A percentile compares a stretch with the other conserved stretches of the same genome.
Evolutionary conservation across 2,888 invertebrate species (phyloP).

Genomic region (Crossocerus cetratus): DNA sequence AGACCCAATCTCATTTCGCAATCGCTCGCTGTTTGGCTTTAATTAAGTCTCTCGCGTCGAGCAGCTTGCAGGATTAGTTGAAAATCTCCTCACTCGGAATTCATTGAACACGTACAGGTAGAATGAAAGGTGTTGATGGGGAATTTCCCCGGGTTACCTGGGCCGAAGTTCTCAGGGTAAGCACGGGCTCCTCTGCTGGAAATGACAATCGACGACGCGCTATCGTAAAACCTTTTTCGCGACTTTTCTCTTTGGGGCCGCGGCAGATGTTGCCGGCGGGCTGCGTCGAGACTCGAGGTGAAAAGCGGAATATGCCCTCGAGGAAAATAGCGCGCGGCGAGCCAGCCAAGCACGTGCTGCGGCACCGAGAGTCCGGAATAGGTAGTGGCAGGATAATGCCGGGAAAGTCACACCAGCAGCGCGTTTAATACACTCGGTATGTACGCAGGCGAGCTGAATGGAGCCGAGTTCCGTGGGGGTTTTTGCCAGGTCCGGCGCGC

Average conservation of each 20-base stretch:
- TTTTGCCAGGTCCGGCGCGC: slow-evolving; percentile 50
- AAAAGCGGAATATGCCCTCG: slow-evolving; percentile 6
- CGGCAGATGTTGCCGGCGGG: slow-evolving; percentile 34
- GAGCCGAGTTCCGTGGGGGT: slow-evolving; percentile 26
- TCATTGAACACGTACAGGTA: not conserved
- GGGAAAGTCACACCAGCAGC: slow-evolving; percentile 13
- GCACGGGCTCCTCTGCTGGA: not conserved
- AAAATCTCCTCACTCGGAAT: slow-evolving; percentile 5
- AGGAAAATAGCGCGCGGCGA: slow-evolving; percentile 29
- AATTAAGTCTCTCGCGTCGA: no score
- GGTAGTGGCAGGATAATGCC: slow-evolving; percentile 25
- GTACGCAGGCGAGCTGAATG: slow-evolving; percentile 33
- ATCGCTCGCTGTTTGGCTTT: no score
- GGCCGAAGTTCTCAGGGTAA: no score
- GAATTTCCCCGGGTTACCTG: no score
- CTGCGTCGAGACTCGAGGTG: not conserved
- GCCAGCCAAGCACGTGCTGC: slow-evolving; percentile 29
- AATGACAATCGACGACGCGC: slow-evolving; percentile 14
- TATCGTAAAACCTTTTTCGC: slow-evolving; percentile 24
- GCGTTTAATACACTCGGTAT: slow-evolving; percentile 20
- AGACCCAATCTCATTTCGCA: no score
- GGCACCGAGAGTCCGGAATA: slow-evolving; percentile 24
- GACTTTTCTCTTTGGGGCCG: slow-evolving; percentile 10
- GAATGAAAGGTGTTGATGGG: not conserved
- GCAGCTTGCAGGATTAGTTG: no score